Evolutionary conservation across 2,797 vertebrate species (phyloP), one percentile per base, ranked within the genome.

Genomic region (Aratinga solstitialis): DNA sequence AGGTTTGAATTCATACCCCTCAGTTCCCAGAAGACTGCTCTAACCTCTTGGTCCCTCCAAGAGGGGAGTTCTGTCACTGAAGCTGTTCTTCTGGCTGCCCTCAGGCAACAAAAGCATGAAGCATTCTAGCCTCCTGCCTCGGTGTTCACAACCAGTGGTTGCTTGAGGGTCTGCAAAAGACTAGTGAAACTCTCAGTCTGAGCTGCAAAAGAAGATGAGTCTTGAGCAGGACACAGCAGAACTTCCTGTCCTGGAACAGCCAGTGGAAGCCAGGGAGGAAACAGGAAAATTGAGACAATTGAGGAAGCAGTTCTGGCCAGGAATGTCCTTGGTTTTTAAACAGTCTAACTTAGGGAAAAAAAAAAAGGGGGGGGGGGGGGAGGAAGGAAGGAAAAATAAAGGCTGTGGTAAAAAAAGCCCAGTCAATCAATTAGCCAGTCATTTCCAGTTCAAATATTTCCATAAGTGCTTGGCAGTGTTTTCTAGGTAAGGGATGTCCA

Each of bases 391-490:
- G 40, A 21, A 20, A 27, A 27, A 67, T 83, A 65, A 48, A 29
- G 6, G 30, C 54, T 34, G 43, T 71, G 40, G 63, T 50, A 95
- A 74, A 94, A 95, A 79, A 95, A 89, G 48, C 13, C 13, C 66
- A 93, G 73, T 81, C 84, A 93, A 73, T 87, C 77, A 93, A 85
- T 90, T 72, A 95, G 76, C 77, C 29, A 89, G 84, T 87, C 67
- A 91, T 91, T 94, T 94, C 83, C 85, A 95, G 80, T 82, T 90
- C 89, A 93, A 93, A 86, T 93, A 89, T 91, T 95, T 94, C 95
- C 59, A 3, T 73, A 89, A 93, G 63, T 93, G 59, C 84, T 94
- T 97, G 89, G 89, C 87, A 91, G 43, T 63, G 47, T 81, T 88
- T 94, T 56, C 67, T 88, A 29, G 21, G 34, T 73, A 88, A 94